phyloP scores from a whole-genome alignment of 1,140 invertebrate genomes.

The Drosophila tsacasi region DNA sequence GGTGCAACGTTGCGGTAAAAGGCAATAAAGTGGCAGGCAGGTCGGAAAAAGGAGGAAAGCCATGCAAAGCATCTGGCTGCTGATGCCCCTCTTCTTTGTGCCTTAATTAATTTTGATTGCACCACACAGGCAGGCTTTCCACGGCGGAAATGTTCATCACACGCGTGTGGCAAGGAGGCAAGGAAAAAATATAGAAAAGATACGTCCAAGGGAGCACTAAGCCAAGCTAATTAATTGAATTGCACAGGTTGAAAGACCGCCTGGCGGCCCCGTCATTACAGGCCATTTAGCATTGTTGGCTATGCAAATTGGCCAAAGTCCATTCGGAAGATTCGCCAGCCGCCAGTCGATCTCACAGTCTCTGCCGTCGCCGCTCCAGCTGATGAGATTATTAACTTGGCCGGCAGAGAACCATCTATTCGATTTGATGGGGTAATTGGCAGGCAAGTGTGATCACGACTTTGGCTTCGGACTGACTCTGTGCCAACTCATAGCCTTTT shows the following conservation, averaged over 20 bases:
- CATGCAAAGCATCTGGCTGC: slow-evolving; percentile 44
- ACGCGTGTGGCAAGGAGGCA: slow-evolving; percentile 49
- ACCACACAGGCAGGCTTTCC: slow-evolving; percentile 52
- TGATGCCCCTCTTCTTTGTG: slow-evolving; percentile 49
- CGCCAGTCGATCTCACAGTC: slow-evolving; percentile 17
- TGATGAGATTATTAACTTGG: slow-evolving; percentile 71
- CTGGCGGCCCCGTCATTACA: slow-evolving; percentile 39
- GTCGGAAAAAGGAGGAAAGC: slow-evolving; percentile 33
- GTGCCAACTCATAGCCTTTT: slow-evolving; percentile 18
- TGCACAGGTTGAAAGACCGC: slow-evolving; percentile 56
- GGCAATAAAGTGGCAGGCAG: slow-evolving; percentile 68
- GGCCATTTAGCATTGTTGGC: slow-evolving; percentile 53
- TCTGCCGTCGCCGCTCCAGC: not conserved
- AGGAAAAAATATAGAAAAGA: slow-evolving; percentile 6
- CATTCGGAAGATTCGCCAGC: slow-evolving; percentile 8
- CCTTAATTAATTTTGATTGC: slow-evolving; percentile 83
- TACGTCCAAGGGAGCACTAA: slow-evolving; percentile 24
- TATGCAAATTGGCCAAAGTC: slow-evolving; percentile 55
- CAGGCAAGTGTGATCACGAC: slow-evolving; percentile 56
- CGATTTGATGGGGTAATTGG: slow-evolving; percentile 47
- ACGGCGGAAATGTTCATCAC: slow-evolving; percentile 79
- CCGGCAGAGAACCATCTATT: slow-evolving; percentile 22
- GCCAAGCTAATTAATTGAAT: slow-evolving; percentile 76
- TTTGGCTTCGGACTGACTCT: slow-evolving; percentile 22
- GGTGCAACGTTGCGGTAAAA: slow-evolving; percentile 76